A percentile compares a stretch with the other conserved stretches of the same genome.
Evolutionary conservation across 2,888 invertebrate genomes (phyloP).

Genomic region (Matsumyia berberina): DNA sequence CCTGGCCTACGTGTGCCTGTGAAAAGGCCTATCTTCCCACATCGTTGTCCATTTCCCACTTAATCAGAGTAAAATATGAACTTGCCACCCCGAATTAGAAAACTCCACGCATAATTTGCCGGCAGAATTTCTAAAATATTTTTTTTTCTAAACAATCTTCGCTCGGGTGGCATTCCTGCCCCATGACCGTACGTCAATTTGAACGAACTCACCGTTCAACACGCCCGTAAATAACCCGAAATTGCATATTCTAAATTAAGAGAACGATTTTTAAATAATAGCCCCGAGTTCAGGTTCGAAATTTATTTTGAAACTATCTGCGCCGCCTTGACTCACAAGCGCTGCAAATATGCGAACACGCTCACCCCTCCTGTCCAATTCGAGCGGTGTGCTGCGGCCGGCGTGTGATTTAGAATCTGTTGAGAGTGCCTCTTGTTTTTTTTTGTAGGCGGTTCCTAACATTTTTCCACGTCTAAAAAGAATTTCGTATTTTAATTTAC

Average conservation of each 20-base stretch:
- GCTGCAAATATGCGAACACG: not conserved
- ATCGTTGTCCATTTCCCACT: too few species aligned
- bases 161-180: constrained; percentile 16
- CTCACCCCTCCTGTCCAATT: not conserved
- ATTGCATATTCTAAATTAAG: constrained; percentile 17
- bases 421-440: not conserved
- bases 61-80: too few species aligned
- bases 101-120: not conserved
- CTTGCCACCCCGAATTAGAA: not conserved
- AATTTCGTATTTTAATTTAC: constrained; percentile 27
- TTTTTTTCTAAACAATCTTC: not conserved
- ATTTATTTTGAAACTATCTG: constrained; percentile 29
- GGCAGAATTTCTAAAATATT: not conserved
- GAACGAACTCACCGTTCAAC: constrained; percentile 21
- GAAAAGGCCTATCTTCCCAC: too few species aligned
- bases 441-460: constrained; percentile 31
- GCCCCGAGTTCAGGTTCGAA: constrained; percentile 10
- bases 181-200: constrained; percentile 24
- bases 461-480: not conserved
- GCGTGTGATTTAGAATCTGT: constrained; percentile 33
- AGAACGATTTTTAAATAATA: not conserved
- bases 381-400: not conserved
- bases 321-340: not conserved
- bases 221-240: constrained; percentile 27
- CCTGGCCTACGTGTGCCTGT: too few species aligned